phyloP scores from a whole-genome alignment of 1,140 invertebrate genomes.

The silkworm (Bombyx mori) region DNA sequence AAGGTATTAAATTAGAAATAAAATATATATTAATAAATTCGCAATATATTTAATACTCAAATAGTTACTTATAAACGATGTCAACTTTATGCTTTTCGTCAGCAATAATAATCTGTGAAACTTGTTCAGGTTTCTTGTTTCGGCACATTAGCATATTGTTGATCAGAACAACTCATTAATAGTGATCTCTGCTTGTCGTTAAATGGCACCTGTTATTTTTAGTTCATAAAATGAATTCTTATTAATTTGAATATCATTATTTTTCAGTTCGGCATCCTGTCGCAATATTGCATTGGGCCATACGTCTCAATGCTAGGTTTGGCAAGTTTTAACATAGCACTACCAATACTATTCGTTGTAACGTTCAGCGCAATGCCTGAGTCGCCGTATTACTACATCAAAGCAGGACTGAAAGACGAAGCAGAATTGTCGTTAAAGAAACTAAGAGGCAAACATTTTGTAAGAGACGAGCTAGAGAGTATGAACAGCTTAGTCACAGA shows the following conservation, averaged over 20 bases:
- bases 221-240: no score
- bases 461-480: slow-evolving; percentile 74
- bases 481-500: slow-evolving; percentile 74
- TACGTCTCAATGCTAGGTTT: slow-evolving; percentile 73
- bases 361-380: slow-evolving; percentile 82
- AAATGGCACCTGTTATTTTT: no score
- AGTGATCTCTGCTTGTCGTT: no score
- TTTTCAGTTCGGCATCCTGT: slow-evolving; percentile 77
- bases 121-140: no score
- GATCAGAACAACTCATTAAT: no score
- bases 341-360: slow-evolving; percentile 75
- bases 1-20: no score
- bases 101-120: no score
- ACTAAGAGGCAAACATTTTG: slow-evolving; percentile 73
- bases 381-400: slow-evolving; percentile 81
- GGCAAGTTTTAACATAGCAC: slow-evolving; percentile 71
- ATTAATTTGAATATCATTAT: not conserved
- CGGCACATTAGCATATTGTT: no score
- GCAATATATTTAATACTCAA: no score
- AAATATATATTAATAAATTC: no score
- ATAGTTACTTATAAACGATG: no score
- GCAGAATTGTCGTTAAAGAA: slow-evolving; percentile 75
- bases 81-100: no score
- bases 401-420: slow-evolving; percentile 71
- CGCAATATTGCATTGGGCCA: slow-evolving; percentile 78